Base-by-base conservation (phyloP, 2,888 invertebrate species). In the Andrena dorsata region DNA sequence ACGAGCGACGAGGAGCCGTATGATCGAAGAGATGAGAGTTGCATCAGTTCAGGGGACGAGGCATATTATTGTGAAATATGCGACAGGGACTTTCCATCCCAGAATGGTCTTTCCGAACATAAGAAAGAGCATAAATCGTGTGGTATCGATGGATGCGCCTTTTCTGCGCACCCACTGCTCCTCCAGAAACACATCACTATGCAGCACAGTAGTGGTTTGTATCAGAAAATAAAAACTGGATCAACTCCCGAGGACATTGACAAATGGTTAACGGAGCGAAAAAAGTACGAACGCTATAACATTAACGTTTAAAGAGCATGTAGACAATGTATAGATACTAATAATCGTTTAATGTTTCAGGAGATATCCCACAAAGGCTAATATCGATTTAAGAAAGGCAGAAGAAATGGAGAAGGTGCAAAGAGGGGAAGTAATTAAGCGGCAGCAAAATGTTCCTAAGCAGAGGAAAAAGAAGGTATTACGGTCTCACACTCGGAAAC, bases 191-290 rank as follows among this genome's bases (percentile, higher is more conserved):
- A 98, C 92, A 96, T 97, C 86, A 95, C 95, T 92, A 96, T 97
- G 95, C 97, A 98, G 94, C 98, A 98, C 94, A 95, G 95, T 6
- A 96, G 97, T n/a, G 98, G 98, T 0, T 94, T 98, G 23, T 98
- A 97, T 90, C 95, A 97, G 71, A 96, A 96, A 93, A 96, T 98
- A 81, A 96, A 96, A 86, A 96, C 96, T 86, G 91, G 97, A 6
- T 96, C 96, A 82, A 96, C 97, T 5, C 96, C 97, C 0, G 98
- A 98, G 92, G 98, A 98, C 86, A 96, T 98, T 78, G 94, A 96
- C 47, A 97, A 97, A 92, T 99, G 98, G 98, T 95, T 96, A 85
- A 96, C 95, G 69, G 98, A 98, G 90, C 95, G 99, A 66, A 97
- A 96, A 92, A 96, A 95, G 94, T 89, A 66, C 79, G 80, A 4